These are phyloP conservation scores for Amphipoea lucens DNA, from an alignment of 2,888 invertebrate genomes.

Conservation along the genomic window DNA sequence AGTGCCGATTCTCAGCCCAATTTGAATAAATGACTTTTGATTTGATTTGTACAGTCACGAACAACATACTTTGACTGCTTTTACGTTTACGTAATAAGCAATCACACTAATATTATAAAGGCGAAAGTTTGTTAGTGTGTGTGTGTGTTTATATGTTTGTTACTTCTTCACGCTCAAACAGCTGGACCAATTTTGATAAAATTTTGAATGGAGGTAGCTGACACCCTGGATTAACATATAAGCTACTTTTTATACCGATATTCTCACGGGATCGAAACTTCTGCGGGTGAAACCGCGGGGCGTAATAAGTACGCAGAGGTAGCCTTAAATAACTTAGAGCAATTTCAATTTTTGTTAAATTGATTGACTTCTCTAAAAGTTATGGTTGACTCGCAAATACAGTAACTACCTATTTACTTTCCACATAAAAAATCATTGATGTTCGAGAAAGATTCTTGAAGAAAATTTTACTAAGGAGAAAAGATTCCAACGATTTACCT, in stretches of 20 bases:
- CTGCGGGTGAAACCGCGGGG: too few species aligned
- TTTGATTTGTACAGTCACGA: background rate
- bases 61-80: background rate
- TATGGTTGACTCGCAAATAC: too few species aligned
- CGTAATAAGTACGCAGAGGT: background rate
- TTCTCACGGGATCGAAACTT: too few species aligned
- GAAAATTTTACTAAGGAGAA: slow-evolving; percentile 46
- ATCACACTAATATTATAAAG: too few species aligned
- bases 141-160: too few species aligned
- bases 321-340: background rate
- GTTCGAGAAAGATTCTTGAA: slow-evolving; percentile 35
- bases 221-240: too few species aligned
- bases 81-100: background rate
- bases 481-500: slow-evolving; percentile 37
- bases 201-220: too few species aligned
- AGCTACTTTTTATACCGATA: too few species aligned
- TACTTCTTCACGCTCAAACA: too few species aligned
- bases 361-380: background rate
- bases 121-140: too few species aligned
- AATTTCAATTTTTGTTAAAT: background rate
- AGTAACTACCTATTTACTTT: background rate
- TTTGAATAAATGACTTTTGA: background rate
- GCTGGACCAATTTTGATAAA: too few species aligned
- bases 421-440: slow-evolving; percentile 19
- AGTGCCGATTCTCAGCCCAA: background rate